Evolutionary conservation across 1,140 invertebrate genomes (phyloP).

Genomic region (Drosophila triauraria): DNA sequence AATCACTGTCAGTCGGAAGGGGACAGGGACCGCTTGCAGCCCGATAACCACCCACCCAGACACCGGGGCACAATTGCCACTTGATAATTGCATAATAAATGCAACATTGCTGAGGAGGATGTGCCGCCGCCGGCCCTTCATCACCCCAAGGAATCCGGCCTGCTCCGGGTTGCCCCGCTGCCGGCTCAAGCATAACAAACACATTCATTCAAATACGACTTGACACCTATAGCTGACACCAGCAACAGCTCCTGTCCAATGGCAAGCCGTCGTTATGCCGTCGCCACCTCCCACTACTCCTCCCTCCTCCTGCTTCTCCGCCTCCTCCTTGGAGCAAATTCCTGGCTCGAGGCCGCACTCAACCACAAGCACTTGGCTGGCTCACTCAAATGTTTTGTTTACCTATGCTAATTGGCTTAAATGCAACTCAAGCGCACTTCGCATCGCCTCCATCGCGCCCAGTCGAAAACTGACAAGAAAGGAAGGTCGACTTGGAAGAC

Average conservation of each 20-base stretch:
- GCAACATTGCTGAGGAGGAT: constrained; percentile 71
- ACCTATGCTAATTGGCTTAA: constrained; percentile 84
- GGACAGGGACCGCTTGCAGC: constrained; percentile 14
- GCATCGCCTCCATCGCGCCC: constrained; percentile 58
- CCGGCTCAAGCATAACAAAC: constrained; percentile 59
- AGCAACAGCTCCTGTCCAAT: constrained; percentile 29
- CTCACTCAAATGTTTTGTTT: constrained; percentile 84
- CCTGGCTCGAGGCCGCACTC: constrained; percentile 59
- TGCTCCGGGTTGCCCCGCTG: constrained; percentile 1
- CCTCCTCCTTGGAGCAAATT: constrained; percentile 18
- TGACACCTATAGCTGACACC: constrained; percentile 69
- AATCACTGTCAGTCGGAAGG: constrained; percentile 74
- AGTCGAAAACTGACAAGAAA: constrained; percentile 53
- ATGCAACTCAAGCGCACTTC: constrained; percentile 82
- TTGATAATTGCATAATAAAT: constrained; percentile 84
- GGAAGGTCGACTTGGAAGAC: not conserved
- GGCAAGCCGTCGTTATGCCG: constrained; percentile 13
- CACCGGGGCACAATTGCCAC: constrained; percentile 53
- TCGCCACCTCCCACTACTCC: not conserved
- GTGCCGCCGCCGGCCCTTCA: constrained; percentile 30
- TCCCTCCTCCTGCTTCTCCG: not conserved
- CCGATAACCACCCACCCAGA: constrained; percentile 19
- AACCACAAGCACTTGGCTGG: constrained; percentile 75
- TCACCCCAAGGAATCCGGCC: not conserved
- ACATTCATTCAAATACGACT: constrained; percentile 68